Evolutionary conservation across 2,888 invertebrate species (phyloP).

Genomic region (Ypsolopha sequella): DNA sequence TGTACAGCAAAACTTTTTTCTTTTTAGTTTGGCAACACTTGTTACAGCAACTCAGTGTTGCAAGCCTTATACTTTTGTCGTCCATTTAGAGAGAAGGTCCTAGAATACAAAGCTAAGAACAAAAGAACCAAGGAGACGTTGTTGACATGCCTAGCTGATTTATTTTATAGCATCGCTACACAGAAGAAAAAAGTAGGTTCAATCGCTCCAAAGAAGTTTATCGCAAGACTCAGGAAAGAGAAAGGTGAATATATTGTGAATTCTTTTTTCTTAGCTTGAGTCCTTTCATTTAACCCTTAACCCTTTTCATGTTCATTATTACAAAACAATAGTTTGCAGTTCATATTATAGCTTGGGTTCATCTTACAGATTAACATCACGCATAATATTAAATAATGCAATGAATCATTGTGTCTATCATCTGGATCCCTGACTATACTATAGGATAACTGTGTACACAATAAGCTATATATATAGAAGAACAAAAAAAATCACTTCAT

Average conservation of each 20-base stretch:
- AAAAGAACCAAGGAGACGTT: conserved; percentile 97
- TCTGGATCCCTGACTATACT: too few species aligned
- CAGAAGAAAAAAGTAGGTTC: conserved; percentile 99
- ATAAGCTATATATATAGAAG: too few species aligned
- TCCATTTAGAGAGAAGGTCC: conserved; percentile 98
- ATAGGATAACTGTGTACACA: too few species aligned
- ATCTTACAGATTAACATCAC: too few species aligned
- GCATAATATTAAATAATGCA: too few species aligned
- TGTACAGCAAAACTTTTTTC: not conserved
- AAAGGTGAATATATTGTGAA: conserved; percentile 78
- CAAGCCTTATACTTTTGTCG: conserved; percentile 99
- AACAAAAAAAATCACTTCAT: too few species aligned
- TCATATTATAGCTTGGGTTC: too few species aligned
- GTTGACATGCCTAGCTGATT: conserved; percentile 96
- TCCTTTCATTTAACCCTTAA: too few species aligned
- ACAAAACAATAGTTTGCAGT: too few species aligned
- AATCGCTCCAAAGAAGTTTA: conserved; percentile 99
- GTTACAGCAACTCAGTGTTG: conserved; percentile 99
- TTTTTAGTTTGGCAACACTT: conserved; percentile 98
- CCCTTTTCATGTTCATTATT: too few species aligned
- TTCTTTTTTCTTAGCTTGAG: too few species aligned
- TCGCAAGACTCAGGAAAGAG: conserved; percentile 96
- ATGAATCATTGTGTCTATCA: too few species aligned
- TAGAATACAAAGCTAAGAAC: conserved; percentile 97
- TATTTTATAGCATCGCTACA: conserved; percentile 99